These are phyloP conservation scores for Diabrotica virgifera DNA, from an alignment of 1,140 invertebrate species.

Conservation along the genomic window DNA sequence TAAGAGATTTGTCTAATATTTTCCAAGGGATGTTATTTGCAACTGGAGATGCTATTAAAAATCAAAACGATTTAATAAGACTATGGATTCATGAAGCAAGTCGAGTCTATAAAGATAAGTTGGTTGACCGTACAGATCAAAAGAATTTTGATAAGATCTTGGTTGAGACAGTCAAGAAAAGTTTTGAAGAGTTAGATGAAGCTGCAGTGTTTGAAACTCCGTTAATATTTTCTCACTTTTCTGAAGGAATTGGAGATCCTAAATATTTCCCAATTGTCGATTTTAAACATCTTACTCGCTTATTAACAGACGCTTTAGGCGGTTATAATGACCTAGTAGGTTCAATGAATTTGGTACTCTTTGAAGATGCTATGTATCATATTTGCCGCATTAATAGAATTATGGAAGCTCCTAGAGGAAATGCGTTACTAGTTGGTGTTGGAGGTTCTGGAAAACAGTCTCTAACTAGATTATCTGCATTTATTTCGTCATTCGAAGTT, in stretches of 20 bases:
- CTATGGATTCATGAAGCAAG: conserved; percentile 88
- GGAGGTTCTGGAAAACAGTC: conserved; percentile 95
- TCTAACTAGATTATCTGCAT: conserved; percentile 80
- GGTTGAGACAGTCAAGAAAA: conserved; percentile 77
- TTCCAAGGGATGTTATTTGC: conserved; percentile 88
- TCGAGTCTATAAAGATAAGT: conserved; percentile 87
- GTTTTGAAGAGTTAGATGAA: conserved; percentile 73
- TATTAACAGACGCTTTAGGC: conserved; percentile 77
- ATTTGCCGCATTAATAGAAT: conserved; percentile 92
- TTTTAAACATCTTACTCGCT: conserved; percentile 70
- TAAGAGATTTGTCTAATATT: conserved; percentile 88
- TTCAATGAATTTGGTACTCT: conserved; percentile 92
- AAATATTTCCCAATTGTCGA: conserved; percentile 82
- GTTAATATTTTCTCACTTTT: conserved; percentile 86
- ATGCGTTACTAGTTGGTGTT: conserved; percentile 88
- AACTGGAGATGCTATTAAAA: conserved; percentile 72
- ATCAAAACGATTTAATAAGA: conserved; percentile 67
- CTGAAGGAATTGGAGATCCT: conserved; percentile 84
- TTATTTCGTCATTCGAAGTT: conserved; percentile 85
- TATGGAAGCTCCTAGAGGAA: conserved; percentile 84
- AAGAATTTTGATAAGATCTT: conserved; percentile 72
- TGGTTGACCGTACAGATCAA: conserved; percentile 74
- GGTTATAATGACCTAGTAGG: conserved; percentile 84
- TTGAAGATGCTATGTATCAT: conserved; percentile 92
- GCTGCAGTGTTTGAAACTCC: conserved; percentile 64